Percentiles rank a stretch among this genome's conserved stretches.
Evolutionary conservation across 2,797 vertebrate species (phyloP).

Genomic region (Alauda arvensis): DNA sequence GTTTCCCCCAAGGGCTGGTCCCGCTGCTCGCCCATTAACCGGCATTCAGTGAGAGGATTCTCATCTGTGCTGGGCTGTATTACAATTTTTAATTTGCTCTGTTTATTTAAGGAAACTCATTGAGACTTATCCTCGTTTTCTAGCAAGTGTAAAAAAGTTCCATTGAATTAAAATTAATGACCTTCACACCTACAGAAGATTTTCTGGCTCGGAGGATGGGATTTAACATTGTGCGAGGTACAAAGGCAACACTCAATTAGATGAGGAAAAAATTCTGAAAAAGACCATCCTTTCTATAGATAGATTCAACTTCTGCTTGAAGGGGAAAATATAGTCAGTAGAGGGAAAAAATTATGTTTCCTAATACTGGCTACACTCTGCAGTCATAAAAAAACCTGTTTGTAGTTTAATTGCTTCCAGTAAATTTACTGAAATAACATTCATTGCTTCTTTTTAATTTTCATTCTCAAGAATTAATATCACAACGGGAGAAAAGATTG

Average conservation of each 20-base stretch:
- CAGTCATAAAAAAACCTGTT: not conserved
- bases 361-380: not conserved
- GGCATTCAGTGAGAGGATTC: not conserved
- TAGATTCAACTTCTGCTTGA: not conserved
- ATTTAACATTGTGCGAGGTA: conserved; percentile 42
- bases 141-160: conserved; percentile 39
- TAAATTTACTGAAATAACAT: conserved; percentile 27
- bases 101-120: conserved; percentile 71
- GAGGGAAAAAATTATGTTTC: not conserved
- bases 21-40: not conserved
- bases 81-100: not conserved
- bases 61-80: not conserved
- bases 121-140: conserved; percentile 64
- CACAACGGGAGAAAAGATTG: conserved; percentile 6
- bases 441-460: not conserved
- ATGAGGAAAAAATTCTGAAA: not conserved
- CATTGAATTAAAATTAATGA: conserved; percentile 74
- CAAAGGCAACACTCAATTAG: conserved; percentile 16
- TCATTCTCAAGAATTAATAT: conserved; percentile 6
- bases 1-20: fast-evolving
- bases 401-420: conserved; percentile 41
- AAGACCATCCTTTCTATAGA: not conserved
- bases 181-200: conserved; percentile 54
- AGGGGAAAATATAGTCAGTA: not conserved
- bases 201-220: conserved; percentile 48